phyloP scores from a whole-genome alignment of 2,113 vertebrate species.

The Pelecanoides urinatrix region DNA sequence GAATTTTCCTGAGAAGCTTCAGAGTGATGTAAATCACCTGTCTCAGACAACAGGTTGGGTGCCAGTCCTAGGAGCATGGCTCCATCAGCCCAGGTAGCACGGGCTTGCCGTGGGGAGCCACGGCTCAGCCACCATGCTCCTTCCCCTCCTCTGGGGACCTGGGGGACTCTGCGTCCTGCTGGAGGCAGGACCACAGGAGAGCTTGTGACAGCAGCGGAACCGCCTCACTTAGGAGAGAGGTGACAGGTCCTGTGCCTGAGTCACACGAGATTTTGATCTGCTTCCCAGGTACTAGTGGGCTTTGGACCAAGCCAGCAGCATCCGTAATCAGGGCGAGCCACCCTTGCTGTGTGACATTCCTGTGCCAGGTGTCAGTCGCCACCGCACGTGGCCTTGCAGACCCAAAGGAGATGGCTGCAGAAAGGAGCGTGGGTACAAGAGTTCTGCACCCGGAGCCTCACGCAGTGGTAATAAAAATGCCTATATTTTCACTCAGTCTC shows the following conservation, averaged over 20 bases:
- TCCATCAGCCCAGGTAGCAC: background rate
- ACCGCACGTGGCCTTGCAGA: background rate
- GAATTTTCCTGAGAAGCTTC: background rate
- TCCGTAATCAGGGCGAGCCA: background rate
- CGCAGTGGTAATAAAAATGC: fast-evolving
- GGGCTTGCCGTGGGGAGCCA: background rate
- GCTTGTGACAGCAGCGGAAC: background rate
- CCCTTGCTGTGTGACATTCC: background rate
- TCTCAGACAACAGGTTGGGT: background rate
- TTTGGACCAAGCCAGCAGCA: background rate
- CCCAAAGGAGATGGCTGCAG: background rate
- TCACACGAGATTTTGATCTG: background rate
- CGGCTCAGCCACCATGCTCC: background rate
- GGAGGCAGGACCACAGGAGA: background rate
- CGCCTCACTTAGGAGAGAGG: background rate
- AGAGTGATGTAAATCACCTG: background rate
- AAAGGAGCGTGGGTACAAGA: fast-evolving
- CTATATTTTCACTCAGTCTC: background rate
- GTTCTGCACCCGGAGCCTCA: background rate
- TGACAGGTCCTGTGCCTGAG: background rate
- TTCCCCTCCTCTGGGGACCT: background rate
- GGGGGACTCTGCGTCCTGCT: background rate
- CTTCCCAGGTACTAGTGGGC: background rate
- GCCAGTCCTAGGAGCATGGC: background rate
- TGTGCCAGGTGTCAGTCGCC: background rate